Conservation (phyloP, 2,113 vertebrate species). For the Ophthalmolycus amberensis region DNA sequence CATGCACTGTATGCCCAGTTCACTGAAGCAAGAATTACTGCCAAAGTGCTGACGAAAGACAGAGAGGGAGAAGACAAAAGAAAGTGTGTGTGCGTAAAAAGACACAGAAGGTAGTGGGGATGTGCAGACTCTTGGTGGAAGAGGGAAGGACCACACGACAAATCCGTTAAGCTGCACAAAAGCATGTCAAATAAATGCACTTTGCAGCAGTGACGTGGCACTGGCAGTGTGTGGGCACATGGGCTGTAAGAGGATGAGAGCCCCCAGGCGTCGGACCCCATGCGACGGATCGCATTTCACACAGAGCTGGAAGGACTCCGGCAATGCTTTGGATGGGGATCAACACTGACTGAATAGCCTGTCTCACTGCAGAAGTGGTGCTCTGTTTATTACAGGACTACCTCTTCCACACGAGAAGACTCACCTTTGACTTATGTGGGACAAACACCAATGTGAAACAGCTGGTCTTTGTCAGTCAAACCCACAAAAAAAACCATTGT, state of each 20-base stretch:
- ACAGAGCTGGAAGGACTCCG: slow-evolving; percentile 51
- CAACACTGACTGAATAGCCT: slow-evolving; percentile 17
- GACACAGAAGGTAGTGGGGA: neutral
- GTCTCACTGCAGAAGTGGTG: slow-evolving; percentile 18
- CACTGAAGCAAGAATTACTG: slow-evolving; percentile 81
- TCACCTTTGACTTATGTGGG: slow-evolving; percentile 30
- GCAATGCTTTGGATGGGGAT: slow-evolving; percentile 41
- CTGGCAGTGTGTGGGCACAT: slow-evolving; percentile 68
- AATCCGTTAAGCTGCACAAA: slow-evolving; percentile 50
- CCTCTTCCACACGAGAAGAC: neutral
- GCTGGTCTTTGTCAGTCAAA: neutral
- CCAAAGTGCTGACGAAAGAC: slow-evolving; percentile 80
- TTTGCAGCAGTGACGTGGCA: slow-evolving; percentile 68
- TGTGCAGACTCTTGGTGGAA: slow-evolving; percentile 21
- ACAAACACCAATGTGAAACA: slow-evolving; percentile 19
- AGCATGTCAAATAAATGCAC: slow-evolving; percentile 64
- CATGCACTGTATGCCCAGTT: slow-evolving; percentile 64
- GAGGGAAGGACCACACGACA: slow-evolving; percentile 28
- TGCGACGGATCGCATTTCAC: slow-evolving; percentile 68
- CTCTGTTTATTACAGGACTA: neutral
- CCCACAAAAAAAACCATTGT: neutral
- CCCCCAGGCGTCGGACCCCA: slow-evolving; percentile 47
- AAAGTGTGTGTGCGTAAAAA: slow-evolving; percentile 25
- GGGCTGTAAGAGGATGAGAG: slow-evolving; percentile 58
- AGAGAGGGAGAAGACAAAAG: slow-evolving; percentile 43